Conservation (phyloP, 2,797 vertebrate genomes). For the Spea hammondii region DNA sequence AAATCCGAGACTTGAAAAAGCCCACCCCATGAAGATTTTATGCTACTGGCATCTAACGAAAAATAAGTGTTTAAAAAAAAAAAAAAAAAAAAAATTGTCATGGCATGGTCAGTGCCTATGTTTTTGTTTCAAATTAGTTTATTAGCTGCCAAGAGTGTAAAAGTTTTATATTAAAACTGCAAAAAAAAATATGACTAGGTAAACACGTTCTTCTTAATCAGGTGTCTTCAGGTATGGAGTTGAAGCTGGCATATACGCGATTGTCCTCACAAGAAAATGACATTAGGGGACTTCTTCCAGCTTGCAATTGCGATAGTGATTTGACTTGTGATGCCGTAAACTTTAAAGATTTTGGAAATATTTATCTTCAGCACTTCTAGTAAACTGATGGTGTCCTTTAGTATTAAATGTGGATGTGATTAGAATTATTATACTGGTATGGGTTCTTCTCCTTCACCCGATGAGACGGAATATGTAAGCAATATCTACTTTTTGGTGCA, state of each 20-base stretch:
- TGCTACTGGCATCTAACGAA: constrained; percentile 48
- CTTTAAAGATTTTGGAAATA: too few relatives aligned
- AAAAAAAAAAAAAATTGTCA: constrained; percentile 51
- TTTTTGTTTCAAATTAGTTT: constrained; percentile 59
- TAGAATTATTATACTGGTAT: neutral
- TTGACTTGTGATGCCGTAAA: constrained; percentile 5
- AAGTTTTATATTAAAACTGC: constrained; percentile 61
- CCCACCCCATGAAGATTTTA: constrained; percentile 72
- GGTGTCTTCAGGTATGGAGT: constrained; percentile 62
- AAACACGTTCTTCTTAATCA: constrained; percentile 69
- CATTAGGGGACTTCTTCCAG: constrained; percentile 8
- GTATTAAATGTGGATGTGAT: neutral
- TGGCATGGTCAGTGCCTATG: constrained; percentile 61
- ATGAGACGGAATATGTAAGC: constrained; percentile 1
- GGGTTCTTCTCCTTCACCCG: neutral
- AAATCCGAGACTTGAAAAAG: constrained; percentile 95
- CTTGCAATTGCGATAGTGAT: constrained; percentile 8
- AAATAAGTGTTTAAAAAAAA: constrained; percentile 52
- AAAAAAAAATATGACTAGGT: constrained; percentile 57
- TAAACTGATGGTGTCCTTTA: neutral
- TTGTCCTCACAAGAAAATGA: constrained; percentile 19
- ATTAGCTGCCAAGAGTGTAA: constrained; percentile 63
- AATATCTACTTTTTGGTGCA: neutral
- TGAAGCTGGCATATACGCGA: constrained; percentile 53
- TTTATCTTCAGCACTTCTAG: constrained; percentile 19